Base-by-base conservation (phyloP, 2,113 vertebrate genomes). In the Cacatua alba region DNA sequence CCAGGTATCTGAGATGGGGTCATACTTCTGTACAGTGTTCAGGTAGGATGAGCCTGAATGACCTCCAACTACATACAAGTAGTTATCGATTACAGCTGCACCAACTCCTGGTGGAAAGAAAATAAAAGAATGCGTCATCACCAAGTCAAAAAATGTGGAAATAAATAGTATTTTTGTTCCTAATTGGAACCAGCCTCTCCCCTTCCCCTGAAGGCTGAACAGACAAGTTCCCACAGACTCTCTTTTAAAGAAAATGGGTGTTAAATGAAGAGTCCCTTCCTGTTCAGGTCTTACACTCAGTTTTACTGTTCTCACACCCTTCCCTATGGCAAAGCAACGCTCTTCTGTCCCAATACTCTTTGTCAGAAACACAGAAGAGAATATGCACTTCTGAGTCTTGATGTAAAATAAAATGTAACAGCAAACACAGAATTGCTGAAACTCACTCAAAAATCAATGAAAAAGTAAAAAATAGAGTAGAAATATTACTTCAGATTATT, bases 11-110 rank as follows among this genome's bases (percentile, higher is more conserved):
- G 98, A 98, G 96, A 99, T 98, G 28, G 99, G 99, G 74, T 99
- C 99, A 17, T 99, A 99, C 72, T 98, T 98, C 97, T 99, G 99
- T 64, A 99, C 99, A 29, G 99, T 99, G 97, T 99, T 99, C 96
- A 99, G 98, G 96, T 99, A 99, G 72, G 99, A 99, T 0, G 99
- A 99, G 39, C 99, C 99, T 0, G 99, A 99, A 95, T 99, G 99
- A 33, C 99, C 99, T 6, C 99, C 99, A 7, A 99, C 99, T 49
- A 99, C 99, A 37, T 99, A 99, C 74, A 99, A 99, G 97, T 98
- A 99, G 97, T 99, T 99, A 85, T 99, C 99, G 70, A 99, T 98
- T 21, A 99, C 98, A 11, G 99, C 99, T 37, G 99, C 99, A 28
- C 99, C 99, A 37, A 99, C 99, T 67, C 99, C 99, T 99, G 69